These are phyloP conservation scores for Rousettus madagascariensis DNA, from an alignment of 2,797 vertebrate species.

Conservation along the genomic window DNA sequence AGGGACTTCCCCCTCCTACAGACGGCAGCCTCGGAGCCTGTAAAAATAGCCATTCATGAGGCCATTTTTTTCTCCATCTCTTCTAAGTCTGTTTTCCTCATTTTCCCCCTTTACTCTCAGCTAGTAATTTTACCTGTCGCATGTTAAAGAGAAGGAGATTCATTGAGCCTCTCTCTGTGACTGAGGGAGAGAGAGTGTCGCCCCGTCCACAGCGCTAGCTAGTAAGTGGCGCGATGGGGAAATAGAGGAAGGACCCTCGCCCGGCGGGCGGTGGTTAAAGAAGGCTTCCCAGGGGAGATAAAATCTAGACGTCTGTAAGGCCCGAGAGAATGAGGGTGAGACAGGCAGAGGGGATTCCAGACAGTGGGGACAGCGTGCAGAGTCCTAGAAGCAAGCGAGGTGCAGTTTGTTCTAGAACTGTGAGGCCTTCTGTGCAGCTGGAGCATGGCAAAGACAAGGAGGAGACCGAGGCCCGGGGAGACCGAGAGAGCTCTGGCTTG, in stretches of 20 bases:
- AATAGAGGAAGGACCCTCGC: neutral
- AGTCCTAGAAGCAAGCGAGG: neutral
- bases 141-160: neutral
- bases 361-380: fast-evolving
- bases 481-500: neutral
- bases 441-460: neutral
- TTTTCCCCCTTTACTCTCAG: neutral
- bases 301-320: neutral
- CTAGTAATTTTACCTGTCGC: neutral
- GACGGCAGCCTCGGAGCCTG: neutral
- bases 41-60: neutral
- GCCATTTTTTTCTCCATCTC: neutral
- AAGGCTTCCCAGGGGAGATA: neutral
- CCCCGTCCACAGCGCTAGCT: fast-evolving
- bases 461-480: neutral
- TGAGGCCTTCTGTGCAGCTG: neutral
- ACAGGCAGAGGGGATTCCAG: neutral
- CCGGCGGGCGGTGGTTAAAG: neutral
- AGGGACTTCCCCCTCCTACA: neutral
- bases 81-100: neutral
- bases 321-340: neutral
- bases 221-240: neutral
- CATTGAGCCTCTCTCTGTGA: neutral
- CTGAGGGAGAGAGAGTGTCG: neutral
- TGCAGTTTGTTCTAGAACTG: fast-evolving